These are phyloP conservation scores for Morone saxatilis DNA, from an alignment of 2,113 vertebrate genomes.

Conservation along the genomic window DNA sequence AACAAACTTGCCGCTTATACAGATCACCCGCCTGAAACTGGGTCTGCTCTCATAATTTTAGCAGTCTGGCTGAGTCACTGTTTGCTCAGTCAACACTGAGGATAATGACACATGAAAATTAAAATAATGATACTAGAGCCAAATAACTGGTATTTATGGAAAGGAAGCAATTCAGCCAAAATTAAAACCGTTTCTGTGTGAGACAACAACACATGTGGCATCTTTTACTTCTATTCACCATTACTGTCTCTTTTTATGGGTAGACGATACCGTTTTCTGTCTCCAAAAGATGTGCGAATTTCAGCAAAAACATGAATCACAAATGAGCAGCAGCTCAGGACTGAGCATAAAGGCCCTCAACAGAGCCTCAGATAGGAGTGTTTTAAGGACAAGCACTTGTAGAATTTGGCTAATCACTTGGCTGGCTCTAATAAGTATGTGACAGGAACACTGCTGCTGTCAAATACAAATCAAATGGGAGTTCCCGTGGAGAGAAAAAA, in stretches of 20 bases:
- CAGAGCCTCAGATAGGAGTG: background rate
- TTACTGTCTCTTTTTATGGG: background rate
- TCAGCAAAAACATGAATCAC: constrained; percentile 2
- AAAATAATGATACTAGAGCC: background rate
- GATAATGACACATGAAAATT: constrained; percentile 3
- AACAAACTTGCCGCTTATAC: no score
- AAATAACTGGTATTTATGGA: background rate
- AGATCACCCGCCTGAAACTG: background rate
- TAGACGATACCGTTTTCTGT: background rate
- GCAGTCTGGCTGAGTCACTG: background rate
- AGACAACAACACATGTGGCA: background rate
- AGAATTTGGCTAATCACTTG: constrained; percentile 6
- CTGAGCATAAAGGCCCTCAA: background rate
- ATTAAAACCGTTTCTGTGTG: background rate
- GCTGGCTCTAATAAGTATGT: background rate
- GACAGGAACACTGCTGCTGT: background rate
- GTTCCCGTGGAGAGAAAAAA: background rate
- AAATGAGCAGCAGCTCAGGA: background rate
- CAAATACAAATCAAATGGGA: background rate
- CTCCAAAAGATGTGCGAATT: background rate
- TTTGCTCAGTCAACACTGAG: background rate
- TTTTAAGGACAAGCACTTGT: background rate
- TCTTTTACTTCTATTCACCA: background rate
- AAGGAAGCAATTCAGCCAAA: background rate
- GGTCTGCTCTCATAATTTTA: background rate